These are phyloP conservation scores for Acanthaster planci DNA, from an alignment of 35 echinoderm and acorn worm genomes.

Conservation along the genomic window DNA sequence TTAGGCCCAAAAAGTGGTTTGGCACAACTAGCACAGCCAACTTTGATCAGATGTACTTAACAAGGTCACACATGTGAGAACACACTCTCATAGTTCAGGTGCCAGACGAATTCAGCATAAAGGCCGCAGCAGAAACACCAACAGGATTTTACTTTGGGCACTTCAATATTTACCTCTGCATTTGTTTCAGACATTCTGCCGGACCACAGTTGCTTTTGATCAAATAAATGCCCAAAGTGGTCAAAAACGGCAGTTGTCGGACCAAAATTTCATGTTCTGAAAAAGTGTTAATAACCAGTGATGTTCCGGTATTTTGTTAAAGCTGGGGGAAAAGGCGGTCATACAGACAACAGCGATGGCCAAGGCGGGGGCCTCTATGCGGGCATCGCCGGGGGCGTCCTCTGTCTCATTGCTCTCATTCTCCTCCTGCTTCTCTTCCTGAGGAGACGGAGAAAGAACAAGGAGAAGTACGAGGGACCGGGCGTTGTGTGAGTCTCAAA, in stretches of 20 bases:
- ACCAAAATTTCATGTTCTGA: too few species aligned
- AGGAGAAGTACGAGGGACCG: constrained; percentile 12
- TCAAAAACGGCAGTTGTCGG: neutral
- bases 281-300: neutral
- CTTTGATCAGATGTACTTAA: too few species aligned
- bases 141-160: too few species aligned
- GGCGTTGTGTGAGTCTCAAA: constrained; percentile 23
- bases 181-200: neutral
- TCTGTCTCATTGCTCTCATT: constrained; percentile 4
- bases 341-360: neutral
- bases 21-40: too few species aligned
- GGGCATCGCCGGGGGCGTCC: neutral
- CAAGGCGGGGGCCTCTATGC: neutral
- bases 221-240: neutral
- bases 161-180: neutral
- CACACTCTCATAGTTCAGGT: too few species aligned
- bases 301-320: neutral
- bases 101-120: too few species aligned
- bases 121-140: neutral
- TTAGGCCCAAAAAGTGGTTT: too few species aligned
- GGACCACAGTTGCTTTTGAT: neutral
- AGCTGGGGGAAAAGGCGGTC: neutral
- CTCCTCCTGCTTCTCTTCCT: constrained; percentile 16
- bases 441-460: constrained; percentile 12
- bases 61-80: too few species aligned